These are phyloP conservation scores for Mactra quadrangularis DNA, from an alignment of 1,140 invertebrate species.

Conservation along the genomic window DNA sequence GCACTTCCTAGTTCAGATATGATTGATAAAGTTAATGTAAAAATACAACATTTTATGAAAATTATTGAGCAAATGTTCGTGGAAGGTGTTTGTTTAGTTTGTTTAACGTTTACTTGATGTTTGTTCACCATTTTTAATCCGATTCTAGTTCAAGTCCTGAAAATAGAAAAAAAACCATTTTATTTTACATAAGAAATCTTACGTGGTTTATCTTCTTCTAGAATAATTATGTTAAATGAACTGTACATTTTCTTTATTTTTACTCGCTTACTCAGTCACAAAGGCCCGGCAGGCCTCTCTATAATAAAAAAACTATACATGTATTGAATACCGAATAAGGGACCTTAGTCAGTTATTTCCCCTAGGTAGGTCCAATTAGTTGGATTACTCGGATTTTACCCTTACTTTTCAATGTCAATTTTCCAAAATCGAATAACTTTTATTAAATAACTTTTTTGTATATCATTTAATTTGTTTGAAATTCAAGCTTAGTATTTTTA, in stretches of 20 bases:
- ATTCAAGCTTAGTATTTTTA: no score
- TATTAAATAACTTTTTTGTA: no score
- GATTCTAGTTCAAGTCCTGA: not conserved
- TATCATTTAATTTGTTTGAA: no score
- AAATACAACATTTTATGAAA: not conserved
- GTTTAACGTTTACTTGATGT: not conserved
- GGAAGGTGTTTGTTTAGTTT: constrained; percentile 1
- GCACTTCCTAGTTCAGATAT: constrained; percentile 10
- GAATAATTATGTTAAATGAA: not conserved
- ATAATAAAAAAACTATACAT: not conserved
- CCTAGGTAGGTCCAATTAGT: no score
- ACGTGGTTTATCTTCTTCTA: not conserved
- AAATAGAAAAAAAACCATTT: not conserved
- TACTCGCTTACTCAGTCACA: no score
- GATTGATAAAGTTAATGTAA: constrained; percentile 6
- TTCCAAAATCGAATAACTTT: no score
- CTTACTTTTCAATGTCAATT: no score
- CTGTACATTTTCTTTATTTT: not conserved
- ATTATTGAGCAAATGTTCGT: constrained; percentile 37
- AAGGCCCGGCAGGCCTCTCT: not conserved
- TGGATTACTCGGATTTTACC: no score
- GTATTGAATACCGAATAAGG: no score
- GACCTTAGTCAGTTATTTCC: no score
- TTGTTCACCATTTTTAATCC: not conserved
- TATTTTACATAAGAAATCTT: no score